Evolutionary conservation across 2,888 invertebrate genomes (phyloP).

Genomic region (Vannuccia rotundouncinata): DNA sequence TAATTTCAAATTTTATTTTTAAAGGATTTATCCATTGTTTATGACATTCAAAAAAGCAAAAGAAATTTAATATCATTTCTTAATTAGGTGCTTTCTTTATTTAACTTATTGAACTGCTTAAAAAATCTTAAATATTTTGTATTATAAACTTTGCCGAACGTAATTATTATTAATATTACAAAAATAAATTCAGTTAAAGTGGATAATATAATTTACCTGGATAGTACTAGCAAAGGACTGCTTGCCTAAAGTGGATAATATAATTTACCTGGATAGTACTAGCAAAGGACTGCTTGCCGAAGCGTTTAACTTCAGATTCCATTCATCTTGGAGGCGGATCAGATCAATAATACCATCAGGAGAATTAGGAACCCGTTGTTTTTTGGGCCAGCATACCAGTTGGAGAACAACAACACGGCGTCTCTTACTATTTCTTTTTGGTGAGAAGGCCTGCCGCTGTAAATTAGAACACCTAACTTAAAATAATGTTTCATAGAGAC

Average conservation of each 20-base stretch:
- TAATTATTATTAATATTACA: no score
- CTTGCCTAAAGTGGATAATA: not conserved
- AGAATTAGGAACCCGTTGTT: not conserved
- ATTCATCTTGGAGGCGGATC: not conserved
- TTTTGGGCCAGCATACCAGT: not conserved
- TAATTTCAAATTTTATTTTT: no score
- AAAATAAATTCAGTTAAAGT: no score
- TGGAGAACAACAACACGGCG: not conserved
- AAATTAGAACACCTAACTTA: no score
- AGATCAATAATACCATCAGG: constrained; percentile 7
- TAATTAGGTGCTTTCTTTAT: no score
- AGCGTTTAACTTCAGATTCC: not conserved
- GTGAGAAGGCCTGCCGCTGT: constrained; percentile 12
- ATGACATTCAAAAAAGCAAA: no score
- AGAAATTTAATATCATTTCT: no score
- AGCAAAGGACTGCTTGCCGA: not conserved
- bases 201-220: not conserved
- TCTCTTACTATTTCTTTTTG: not conserved
- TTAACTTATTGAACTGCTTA: no score
- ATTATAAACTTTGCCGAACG: no score
- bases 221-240: not conserved
- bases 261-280: not conserved
- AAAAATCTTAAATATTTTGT: no score
- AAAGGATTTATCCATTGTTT: no score
- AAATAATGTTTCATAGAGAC: no score